Base-by-base conservation (phyloP, 2,888 invertebrate species). In the Enchytraeus crypticus region DNA sequence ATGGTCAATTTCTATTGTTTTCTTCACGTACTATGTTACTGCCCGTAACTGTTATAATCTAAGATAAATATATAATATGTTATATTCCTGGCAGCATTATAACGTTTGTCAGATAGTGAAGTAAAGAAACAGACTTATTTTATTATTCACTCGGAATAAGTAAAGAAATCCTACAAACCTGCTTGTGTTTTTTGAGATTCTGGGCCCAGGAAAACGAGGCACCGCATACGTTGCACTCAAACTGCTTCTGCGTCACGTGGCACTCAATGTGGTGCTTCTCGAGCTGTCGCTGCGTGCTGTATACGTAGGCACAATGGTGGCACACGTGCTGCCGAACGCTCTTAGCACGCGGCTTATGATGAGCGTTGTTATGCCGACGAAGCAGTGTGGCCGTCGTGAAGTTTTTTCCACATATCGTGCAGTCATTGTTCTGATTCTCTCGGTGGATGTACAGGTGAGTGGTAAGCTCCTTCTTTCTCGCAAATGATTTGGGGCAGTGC, bases 401-500 rank as follows among this genome's bases (percentile, higher is more conserved):
- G 5, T 53, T 57, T 49, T 65, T 64, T 32, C 47, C 56, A 55
- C 66, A 66, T 14, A 49, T 21, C 14, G 53, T 38, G 53, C 66
- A 66, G 29, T 53, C 57, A 27, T 56, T 27, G 23, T 61, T 33
- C 1, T 58, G 53, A 32, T 66, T 66, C 53, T 66, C 62, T 23
- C 62, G 62, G 59, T 66, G 64, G 26, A 59, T 59, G 54, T 59
- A 64, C 56, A 53, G 57, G 33, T 66, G 66, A n/a, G 51, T 58
- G n/a, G 51, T 38, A 5, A 65, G 51, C 14, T 62, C 55, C 4
- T 56, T 45, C 27, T 59, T 64, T 51, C 26, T 62, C 3, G n/a
- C 45, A 34, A 64, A 64, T 21, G 56, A 30, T 29, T 59, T 51
- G 34, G 14, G 2, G 53, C 62, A 62, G 26, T 54, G 34, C 27